Evolutionary conservation across 2,113 vertebrate species (phyloP).

Genomic region (Alosa alosa): DNA sequence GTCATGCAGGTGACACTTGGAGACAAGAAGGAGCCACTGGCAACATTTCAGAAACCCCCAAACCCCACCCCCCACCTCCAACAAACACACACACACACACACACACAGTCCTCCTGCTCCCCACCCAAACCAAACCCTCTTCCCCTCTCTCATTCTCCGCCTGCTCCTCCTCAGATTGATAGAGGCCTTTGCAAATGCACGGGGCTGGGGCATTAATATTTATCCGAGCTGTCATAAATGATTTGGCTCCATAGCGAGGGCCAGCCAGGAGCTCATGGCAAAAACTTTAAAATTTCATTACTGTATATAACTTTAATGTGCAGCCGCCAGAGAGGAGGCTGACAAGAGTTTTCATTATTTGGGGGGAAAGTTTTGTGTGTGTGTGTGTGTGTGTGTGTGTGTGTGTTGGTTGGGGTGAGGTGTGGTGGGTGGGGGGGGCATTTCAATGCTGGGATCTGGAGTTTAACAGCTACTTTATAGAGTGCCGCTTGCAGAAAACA

Average conservation of each 20-base stretch:
- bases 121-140: background rate
- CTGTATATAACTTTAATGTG: constrained; percentile 97
- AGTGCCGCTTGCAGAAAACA: no score
- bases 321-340: constrained; percentile 79
- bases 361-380: constrained; percentile 72
- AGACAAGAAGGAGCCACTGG: constrained; percentile 78
- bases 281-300: constrained; percentile 98
- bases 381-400: background rate
- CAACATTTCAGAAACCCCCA: constrained; percentile 42
- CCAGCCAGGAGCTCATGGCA: constrained; percentile 90
- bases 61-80: background rate
- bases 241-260: constrained; percentile 92
- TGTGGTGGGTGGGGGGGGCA: no score
- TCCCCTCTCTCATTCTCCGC: background rate
- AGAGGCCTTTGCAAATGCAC: constrained; percentile 89
- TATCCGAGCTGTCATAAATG: constrained; percentile 98
- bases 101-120: background rate
- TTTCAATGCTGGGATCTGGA: no score
- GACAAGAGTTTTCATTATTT: constrained; percentile 86
- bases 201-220: constrained; percentile 97
- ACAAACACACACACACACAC: background rate
- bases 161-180: constrained; percentile 82
- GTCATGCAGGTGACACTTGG: constrained; percentile 76
- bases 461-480: no score
- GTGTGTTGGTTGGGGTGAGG: background rate